phyloP scores from a whole-genome alignment of 2,797 vertebrate species.

The Sebastes vulpes region DNA sequence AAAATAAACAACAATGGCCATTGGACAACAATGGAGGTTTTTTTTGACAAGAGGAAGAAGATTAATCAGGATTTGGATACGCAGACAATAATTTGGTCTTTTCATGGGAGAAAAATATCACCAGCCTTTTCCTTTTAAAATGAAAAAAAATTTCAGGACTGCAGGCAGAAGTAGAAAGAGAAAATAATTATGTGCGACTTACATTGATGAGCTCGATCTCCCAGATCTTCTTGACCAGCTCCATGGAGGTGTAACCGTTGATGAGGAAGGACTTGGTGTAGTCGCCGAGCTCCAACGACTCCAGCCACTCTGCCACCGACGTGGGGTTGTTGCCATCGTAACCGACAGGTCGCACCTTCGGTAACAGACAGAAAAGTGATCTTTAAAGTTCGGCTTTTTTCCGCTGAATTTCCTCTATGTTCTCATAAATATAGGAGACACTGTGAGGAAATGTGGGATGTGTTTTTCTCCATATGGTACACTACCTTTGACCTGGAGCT shows the following conservation, averaged over 20 bases:
- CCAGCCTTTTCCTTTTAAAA: background rate
- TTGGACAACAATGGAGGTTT: too few relatives aligned
- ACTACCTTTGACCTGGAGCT: slow-evolving; percentile 19
- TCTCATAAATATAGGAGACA: background rate
- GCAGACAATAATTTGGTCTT: background rate
- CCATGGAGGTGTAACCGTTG: slow-evolving; percentile 98
- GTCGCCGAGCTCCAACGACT: slow-evolving; percentile 96
- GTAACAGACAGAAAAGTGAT: slow-evolving; percentile 25
- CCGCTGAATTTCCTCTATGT: background rate
- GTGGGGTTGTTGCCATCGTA: slow-evolving; percentile 96
- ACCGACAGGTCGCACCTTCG: slow-evolving; percentile 93
- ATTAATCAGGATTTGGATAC: background rate
- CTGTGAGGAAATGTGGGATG: background rate
- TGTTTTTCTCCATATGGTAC: background rate
- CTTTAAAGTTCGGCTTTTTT: background rate
- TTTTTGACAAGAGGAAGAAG: background rate
- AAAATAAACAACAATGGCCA: background rate
- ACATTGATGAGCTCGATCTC: slow-evolving; percentile 99
- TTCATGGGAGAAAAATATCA: background rate
- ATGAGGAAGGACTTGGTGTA: slow-evolving; percentile 98
- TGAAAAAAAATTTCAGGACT: background rate
- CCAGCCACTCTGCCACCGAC: slow-evolving; percentile 97
- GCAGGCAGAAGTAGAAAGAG: background rate
- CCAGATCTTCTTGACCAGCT: slow-evolving; percentile 99
- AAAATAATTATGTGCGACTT: slow-evolving; percentile 73